Conservation (phyloP, 2,888 invertebrate genomes). For the Gryllus longicercus region DNA sequence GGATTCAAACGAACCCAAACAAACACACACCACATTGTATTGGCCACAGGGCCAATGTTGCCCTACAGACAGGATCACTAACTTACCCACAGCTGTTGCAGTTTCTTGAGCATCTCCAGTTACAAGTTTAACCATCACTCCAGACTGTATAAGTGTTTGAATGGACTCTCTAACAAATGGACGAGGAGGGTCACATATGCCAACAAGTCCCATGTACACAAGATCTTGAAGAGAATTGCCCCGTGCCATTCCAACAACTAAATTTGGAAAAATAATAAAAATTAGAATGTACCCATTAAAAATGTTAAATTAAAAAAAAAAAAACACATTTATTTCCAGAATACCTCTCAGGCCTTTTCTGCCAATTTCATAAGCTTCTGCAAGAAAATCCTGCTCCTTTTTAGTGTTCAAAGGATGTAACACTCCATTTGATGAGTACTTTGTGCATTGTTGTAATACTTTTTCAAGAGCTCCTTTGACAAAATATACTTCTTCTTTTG, state of each 20-base stretch:
- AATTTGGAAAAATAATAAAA: conserved; percentile 42
- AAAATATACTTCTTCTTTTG: conserved; percentile 76
- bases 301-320: not conserved
- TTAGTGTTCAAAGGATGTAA: conserved; percentile 70
- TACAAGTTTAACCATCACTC: conserved; percentile 92
- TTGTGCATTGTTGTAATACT: conserved; percentile 79
- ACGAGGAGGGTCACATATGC: conserved; percentile 96
- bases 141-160: conserved; percentile 72
- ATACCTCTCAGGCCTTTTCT: conserved; percentile 71
- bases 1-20: no score
- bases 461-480: conserved; percentile 95
- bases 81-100: conserved; percentile 85
- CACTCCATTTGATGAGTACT: conserved; percentile 70
- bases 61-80: not conserved
- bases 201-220: conserved; percentile 85
- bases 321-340: not conserved
- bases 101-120: conserved; percentile 97
- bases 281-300: conserved; percentile 44
- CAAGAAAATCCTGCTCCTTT: conserved; percentile 76
- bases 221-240: conserved; percentile 77
- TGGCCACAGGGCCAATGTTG: conserved; percentile 1
- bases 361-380: conserved; percentile 82
- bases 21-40: not conserved
- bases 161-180: conserved; percentile 83
- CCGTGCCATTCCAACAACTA: conserved; percentile 84